phyloP scores from a whole-genome alignment of 2,797 vertebrate genomes.

The Gallinago stenura region DNA sequence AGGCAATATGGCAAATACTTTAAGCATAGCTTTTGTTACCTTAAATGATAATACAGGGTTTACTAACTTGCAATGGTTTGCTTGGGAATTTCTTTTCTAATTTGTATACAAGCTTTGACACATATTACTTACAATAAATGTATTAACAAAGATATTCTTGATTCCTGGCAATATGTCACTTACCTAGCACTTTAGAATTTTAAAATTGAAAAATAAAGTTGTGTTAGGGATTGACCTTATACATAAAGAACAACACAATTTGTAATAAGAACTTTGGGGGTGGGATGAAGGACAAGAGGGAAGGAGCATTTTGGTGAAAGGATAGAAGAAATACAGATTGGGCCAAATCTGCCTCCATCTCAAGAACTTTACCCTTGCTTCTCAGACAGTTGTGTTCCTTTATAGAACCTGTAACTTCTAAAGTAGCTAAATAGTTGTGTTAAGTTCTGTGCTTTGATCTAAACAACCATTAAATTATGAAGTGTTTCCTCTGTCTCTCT shows the following conservation, averaged over 20 bases:
- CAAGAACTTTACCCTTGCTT: not conserved
- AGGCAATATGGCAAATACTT: not conserved
- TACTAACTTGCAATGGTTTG: not conserved
- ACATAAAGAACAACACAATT: not conserved
- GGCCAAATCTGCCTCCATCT: not conserved
- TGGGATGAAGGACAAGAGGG: rapidly evolving
- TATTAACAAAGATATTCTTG: not conserved
- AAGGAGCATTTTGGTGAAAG: not conserved
- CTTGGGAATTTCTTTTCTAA: not conserved
- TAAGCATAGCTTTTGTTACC: not conserved
- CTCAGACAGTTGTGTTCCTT: not conserved
- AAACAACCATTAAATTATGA: rapidly evolving
- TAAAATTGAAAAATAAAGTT: no score
- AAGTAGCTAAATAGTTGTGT: not conserved
- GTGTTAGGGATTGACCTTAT: not conserved
- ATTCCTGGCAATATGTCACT: not conserved
- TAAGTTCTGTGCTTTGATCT: not conserved
- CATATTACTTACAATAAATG: not conserved
- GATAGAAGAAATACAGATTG: not conserved
- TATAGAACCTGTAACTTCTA: not conserved
- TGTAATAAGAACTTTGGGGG: not conserved
- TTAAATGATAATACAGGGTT: not conserved
- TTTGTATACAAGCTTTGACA: not conserved
- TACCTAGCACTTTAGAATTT: not conserved
- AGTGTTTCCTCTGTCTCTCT: not conserved